phyloP scores from a whole-genome alignment of 1,140 invertebrate species.

The Apis florea region DNA sequence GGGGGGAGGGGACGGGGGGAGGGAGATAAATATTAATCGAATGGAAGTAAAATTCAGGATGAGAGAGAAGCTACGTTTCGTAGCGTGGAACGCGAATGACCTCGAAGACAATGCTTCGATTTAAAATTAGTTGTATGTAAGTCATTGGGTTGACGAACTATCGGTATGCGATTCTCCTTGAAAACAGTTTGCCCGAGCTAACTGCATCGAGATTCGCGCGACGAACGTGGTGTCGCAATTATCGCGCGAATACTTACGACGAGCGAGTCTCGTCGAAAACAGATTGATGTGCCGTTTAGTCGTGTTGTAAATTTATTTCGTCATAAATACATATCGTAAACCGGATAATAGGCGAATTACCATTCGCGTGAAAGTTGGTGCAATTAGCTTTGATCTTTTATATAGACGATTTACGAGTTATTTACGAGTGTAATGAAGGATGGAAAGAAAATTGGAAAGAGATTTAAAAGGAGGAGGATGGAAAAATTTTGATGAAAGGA shows the following conservation, averaged over 20 bases:
- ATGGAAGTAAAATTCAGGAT: not conserved
- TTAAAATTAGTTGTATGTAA: constrained; percentile 11
- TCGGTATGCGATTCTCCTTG: constrained; percentile 69
- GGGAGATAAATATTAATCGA: too few species aligned
- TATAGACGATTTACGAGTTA: too few species aligned
- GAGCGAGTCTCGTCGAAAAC: not conserved
- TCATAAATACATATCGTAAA: too few species aligned
- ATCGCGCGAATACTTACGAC: constrained; percentile 68
- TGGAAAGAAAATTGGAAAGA: too few species aligned
- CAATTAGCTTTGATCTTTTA: too few species aligned
- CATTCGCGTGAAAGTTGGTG: too few species aligned
- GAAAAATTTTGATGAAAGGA: constrained; percentile 19
- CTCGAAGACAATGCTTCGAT: not conserved
- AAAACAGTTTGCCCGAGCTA: constrained; percentile 61
- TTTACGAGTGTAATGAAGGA: too few species aligned
- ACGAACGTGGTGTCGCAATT: constrained; percentile 67
- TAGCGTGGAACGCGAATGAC: not conserved
- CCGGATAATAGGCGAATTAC: too few species aligned
- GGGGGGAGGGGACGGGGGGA: too few species aligned
- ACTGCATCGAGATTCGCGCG: constrained; percentile 68
- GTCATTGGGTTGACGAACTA: constrained; percentile 58
- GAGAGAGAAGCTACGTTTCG: not conserved
- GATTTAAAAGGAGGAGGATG: not conserved
- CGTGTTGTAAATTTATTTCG: too few species aligned
- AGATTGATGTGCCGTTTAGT: too few species aligned